Conservation (phyloP, 1,140 invertebrate genomes). For the Anagrus nilaparvatae region DNA sequence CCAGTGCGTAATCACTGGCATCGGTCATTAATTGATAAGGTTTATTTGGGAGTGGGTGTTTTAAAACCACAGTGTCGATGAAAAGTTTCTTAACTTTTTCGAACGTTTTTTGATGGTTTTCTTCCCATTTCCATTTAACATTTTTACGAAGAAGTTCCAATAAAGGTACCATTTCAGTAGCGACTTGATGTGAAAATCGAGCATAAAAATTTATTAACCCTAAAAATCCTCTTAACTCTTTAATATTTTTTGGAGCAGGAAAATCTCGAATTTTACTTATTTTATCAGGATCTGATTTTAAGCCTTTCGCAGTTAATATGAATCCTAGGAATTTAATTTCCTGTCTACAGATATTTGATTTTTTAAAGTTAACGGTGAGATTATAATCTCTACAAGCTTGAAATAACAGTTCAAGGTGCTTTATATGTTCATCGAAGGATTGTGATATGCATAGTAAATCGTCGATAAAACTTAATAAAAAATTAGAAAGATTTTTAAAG, state of each 20-base stretch:
- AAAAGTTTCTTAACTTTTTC: slow-evolving; percentile 4
- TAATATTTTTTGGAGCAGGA: not conserved
- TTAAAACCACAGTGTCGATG: not conserved
- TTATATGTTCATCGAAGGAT: too few species aligned
- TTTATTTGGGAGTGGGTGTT: slow-evolving; percentile 2
- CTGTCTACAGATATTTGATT: too few species aligned
- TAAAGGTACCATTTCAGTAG: slow-evolving; percentile 4
- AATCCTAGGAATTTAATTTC: too few species aligned
- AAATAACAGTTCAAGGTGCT: too few species aligned
- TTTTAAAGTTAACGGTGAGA: too few species aligned
- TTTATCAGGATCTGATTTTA: not conserved
- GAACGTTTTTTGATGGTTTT: not conserved
- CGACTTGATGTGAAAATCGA: not conserved
- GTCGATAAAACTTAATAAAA: too few species aligned
- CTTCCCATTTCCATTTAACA: slow-evolving; percentile 2
- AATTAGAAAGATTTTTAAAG: too few species aligned
- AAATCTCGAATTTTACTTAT: not conserved
- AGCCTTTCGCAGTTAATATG: too few species aligned
- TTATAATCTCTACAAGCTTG: too few species aligned
- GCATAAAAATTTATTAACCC: slow-evolving; percentile 9
- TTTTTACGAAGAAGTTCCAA: slow-evolving; percentile 2
- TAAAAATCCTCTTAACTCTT: not conserved
- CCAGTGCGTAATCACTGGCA: slow-evolving; percentile 6
- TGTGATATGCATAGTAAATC: too few species aligned
- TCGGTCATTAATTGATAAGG: slow-evolving; percentile 4